phyloP scores from a whole-genome alignment of 2,888 invertebrate species.

The Drosophila prolongata region DNA sequence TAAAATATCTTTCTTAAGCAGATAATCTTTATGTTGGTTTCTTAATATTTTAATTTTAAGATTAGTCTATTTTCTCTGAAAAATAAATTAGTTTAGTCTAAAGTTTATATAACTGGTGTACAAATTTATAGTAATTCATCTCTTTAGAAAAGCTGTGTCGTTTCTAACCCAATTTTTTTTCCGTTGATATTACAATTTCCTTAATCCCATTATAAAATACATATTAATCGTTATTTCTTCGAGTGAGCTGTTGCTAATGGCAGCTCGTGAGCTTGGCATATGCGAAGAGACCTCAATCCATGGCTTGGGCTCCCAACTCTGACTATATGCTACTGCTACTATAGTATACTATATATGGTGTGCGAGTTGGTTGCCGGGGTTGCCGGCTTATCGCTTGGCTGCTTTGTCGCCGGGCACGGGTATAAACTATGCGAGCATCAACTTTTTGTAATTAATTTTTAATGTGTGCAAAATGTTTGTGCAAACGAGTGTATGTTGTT shows the following conservation, averaged over 20 bases:
- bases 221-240: background rate
- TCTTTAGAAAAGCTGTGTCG: no score
- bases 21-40: no score
- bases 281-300: constrained; percentile 46
- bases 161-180: no score
- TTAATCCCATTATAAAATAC: background rate
- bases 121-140: no score
- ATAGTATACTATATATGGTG: constrained; percentile 15
- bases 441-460: constrained; percentile 76
- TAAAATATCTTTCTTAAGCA: no score
- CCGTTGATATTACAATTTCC: no score
- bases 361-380: constrained; percentile 15
- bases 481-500: constrained; percentile 53
- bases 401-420: constrained; percentile 61
- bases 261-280: constrained; percentile 53
- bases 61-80: no score
- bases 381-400: constrained; percentile 62
- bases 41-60: no score
- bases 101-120: no score
- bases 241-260: constrained; percentile 46
- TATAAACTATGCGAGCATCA: constrained; percentile 63
- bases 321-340: background rate
- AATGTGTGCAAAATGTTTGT: constrained; percentile 72
- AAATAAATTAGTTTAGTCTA: no score
- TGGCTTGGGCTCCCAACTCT: constrained; percentile 24